A percentile compares a stretch with the other conserved stretches of the same genome.
Conservation (phyloP, 2,113 vertebrate genomes). For the Lepus americanus region DNA sequence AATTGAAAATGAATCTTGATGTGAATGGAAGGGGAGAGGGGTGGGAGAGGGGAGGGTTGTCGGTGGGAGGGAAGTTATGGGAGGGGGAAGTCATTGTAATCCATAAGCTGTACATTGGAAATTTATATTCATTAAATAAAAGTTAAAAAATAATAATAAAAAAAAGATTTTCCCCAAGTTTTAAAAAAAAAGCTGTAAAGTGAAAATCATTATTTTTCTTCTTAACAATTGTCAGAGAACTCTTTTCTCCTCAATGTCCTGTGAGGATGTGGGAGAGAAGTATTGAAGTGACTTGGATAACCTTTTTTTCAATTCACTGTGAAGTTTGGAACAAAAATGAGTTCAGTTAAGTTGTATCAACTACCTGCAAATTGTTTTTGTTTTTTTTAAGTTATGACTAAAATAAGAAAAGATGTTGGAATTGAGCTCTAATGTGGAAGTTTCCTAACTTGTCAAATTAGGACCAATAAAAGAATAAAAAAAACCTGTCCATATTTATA, state of each 20-base stretch:
- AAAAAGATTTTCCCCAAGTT: not conserved
- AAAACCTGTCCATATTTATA: not conserved
- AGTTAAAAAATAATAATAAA: too few relatives aligned
- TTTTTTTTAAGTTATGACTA: not conserved
- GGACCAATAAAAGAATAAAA: not conserved
- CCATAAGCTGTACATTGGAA: too few relatives aligned
- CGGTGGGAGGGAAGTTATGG: too few relatives aligned
- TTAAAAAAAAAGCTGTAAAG: not conserved
- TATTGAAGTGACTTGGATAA: not conserved
- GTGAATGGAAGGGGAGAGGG: too few relatives aligned
- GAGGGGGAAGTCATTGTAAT: too few relatives aligned
- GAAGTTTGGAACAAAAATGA: not conserved
- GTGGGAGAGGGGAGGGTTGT: too few relatives aligned
- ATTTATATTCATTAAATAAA: too few relatives aligned
- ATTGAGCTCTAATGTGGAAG: not conserved
- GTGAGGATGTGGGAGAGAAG: not conserved
- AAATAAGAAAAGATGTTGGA: constrained; percentile 15
- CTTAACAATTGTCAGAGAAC: not conserved
- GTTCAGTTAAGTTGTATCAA: not conserved
- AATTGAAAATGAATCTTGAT: too few relatives aligned
- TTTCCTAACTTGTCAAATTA: not conserved
- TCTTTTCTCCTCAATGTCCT: not conserved
- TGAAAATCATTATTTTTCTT: not conserved
- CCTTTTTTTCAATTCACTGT: not conserved
- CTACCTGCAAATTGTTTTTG: not conserved